Percentiles rank a stretch among this genome's conserved stretches.
phyloP scores from a whole-genome alignment of 2,113 vertebrate genomes.

The Okapia johnstoni region DNA sequence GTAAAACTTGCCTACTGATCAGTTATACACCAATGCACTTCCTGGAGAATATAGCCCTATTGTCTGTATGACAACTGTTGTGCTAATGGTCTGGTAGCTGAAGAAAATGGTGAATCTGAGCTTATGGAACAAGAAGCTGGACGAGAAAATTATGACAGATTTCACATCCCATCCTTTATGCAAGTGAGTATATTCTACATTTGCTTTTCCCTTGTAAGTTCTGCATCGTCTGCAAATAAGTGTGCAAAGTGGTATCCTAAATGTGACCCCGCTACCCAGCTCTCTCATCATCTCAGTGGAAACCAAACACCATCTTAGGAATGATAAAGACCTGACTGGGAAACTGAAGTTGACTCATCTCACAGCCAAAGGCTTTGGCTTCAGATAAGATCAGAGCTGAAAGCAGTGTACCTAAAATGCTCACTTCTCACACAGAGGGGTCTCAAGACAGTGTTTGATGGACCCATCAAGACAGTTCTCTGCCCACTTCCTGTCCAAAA shows the following conservation, averaged over 20 bases:
- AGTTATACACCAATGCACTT: conserved; percentile 89
- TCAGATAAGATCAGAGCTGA: conserved; percentile 89
- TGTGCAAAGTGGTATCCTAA: conserved; percentile 90
- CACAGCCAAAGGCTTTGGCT: conserved; percentile 82
- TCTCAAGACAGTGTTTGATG: conserved; percentile 62
- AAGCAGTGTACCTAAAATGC: conserved; percentile 86
- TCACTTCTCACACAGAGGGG: conserved; percentile 88
- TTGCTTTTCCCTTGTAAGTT: conserved; percentile 69
- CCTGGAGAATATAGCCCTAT: conserved; percentile 89
- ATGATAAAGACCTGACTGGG: conserved; percentile 90
- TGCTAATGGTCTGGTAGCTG: conserved; percentile 80
- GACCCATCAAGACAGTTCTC: conserved; percentile 88
- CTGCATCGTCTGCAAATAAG: conserved; percentile 92
- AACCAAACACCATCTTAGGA: conserved; percentile 88
- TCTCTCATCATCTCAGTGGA: conserved; percentile 90
- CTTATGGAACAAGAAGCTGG: conserved; percentile 87
- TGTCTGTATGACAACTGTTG: conserved; percentile 85
- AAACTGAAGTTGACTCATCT: conserved; percentile 85
- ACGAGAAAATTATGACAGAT: conserved; percentile 89
- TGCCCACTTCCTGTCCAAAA: conserved; percentile 88
- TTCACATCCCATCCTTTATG: conserved; percentile 87
- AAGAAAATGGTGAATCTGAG: conserved; percentile 89
- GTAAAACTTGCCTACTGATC: conserved; percentile 90
- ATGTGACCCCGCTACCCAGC: conserved; percentile 89
- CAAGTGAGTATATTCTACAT: conserved; percentile 92